Base-by-base conservation (phyloP, 2,797 vertebrate genomes). In the Hydrolagus colliei region DNA sequence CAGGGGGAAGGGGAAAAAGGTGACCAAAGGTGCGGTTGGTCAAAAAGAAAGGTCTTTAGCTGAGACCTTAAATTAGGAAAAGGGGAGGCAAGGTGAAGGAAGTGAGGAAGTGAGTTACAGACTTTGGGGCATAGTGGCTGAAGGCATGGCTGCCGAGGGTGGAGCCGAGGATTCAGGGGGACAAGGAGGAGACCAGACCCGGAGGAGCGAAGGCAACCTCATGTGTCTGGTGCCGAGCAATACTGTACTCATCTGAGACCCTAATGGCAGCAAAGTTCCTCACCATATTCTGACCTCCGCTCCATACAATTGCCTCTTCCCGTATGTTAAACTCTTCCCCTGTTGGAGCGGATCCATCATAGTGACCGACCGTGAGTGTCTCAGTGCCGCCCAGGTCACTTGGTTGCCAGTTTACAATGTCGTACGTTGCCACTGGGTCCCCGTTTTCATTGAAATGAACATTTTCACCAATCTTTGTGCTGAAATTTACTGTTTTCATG, bases 401-500 rank as follows among this genome's bases (percentile, higher is more conserved):
- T 86, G 87, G 92, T 88, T 95, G 92, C 94, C 94, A 94, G 88
- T 94, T 94, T 72, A 94, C 91, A 72, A 94, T 90, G 86, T 95
- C 93, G 87, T 95, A 94, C 2, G 92, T 89, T 22, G 93, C 92
- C 18, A 93, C 90, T 1, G 93, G 93, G 86, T 95, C 93, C 79
- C 93, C 92, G 1, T 90, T 93, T 73, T 88, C 82, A 87, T 94
- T 92, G 89, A 95, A 95, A 86, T 91, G 87, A 1, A 94, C 89
- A 72, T 90, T 93, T 73, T 94, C 93, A 7, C 89, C 89, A 89
- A 93, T 93, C 86, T 93, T 91, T 87, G 92, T 90, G 16, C 89
- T 93, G 86, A 93, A 95, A 89, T 92, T 91, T 2, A 93, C 93
- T 10, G 4, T 88, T 86, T 88, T 94, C 82, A 95, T 87, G 86